Base-by-base conservation (phyloP, 1,140 invertebrate species). In the Drosophila biarmipes region DNA sequence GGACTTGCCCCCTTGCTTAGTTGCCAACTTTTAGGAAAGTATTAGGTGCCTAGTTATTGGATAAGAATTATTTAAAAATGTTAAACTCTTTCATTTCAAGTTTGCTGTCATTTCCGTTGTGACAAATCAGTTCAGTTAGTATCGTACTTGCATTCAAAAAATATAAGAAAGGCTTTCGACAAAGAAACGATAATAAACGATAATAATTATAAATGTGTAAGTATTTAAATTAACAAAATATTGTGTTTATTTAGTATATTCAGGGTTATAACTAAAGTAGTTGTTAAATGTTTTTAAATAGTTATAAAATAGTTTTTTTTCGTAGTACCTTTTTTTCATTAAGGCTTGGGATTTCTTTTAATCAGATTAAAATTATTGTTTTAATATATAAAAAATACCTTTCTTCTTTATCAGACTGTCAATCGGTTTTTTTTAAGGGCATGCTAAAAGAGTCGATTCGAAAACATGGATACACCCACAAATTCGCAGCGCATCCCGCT, bases 61-160 rank as follows among this genome's bases (percentile, higher is more conserved):
- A 0, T 17, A 29, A 3, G 17, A 43, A 12, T 43, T 19, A 17
- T 43, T 43, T 11, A 4, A 19, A 19, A 19, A 43, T 19, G 21
- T 43, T 19, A 0, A 24, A 24, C 24, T 24, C 24, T 3, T 24
- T 24, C 1, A 4, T 24, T 24, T 24, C 24, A 0, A 19, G 12
- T 12, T 14, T 10, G 15, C 42, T 27, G 24, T 34, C 38, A 46
- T 27, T 52, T 37, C 8, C 19, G 37, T 15, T 46, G 35, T 62
- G 21, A 68, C 29, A 73, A 57, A 68, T 68, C 42, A 56, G 55
- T 45, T 43, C 29, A 53, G 53, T 77, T 63, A 68, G 54, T 49
- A 71, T 49, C 35, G 12, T 52, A 31, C 24, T 48, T 4, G 10
- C 15, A 15, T 38, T n/a, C 17, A 55, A 52, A 74, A 56, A 48